Evolutionary conservation across 2,113 vertebrate genomes (phyloP), one percentile per base, ranked within the genome.

Genomic region (Nycticryphes semicollaris): DNA sequence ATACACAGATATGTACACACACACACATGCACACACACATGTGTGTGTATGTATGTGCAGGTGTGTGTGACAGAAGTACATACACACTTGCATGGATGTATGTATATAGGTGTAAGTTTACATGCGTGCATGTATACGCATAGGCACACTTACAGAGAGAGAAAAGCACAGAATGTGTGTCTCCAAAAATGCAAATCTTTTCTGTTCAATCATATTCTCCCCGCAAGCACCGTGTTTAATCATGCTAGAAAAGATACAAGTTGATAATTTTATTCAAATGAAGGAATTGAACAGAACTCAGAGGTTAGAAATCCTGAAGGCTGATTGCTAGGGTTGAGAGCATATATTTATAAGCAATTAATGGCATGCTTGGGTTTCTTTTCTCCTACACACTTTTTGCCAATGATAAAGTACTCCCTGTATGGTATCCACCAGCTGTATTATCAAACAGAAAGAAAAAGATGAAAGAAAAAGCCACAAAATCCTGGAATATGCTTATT

Each of bases 261-360:
- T 84, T 91, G 80, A 91, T 91, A 48, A 88, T 94, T 94, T 94
- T 87, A 93, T 94, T 92, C 89, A 94, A 96, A 94, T 84, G 63
- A 87, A 84, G 53, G 83, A 83, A 89, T 64, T 87, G 87, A 96
- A 94, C 67, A 90, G 60, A 86, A 94, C 28, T 80, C 69, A 75
- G 73, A 91, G 64, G 84, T 78, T 89, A 94, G 79, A 90, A 94
- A 92, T 93, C 93, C 83, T 83, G 33, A 93, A 91, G 72, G 78
- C 84, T 92, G 91, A 92, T 93, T 89, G 74, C 87, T 87, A 68
- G 50, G 67, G 64, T 78, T 94, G 85, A 89, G 78, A 94, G 47
- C 74, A 45, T 92, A 43, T 97, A 96, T 97, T 96, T 97, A 95
- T 93, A 95, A 96, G 92, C 94, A 97, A 96, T 97, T 97, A 97